Base-by-base conservation (phyloP, 2,797 vertebrate genomes). In the Aplochiton taeniatus region DNA sequence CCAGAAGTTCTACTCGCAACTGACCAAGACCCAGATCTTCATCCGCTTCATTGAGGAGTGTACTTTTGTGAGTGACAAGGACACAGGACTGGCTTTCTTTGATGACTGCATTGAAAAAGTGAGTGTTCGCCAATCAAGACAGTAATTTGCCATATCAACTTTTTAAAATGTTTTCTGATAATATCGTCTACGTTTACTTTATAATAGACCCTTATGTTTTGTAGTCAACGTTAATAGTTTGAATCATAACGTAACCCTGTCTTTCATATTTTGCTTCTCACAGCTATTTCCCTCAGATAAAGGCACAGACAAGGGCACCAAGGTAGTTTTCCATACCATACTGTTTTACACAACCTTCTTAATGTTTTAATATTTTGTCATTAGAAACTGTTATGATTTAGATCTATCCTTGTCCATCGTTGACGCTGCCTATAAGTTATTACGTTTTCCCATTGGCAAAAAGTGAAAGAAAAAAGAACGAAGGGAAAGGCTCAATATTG, bases 31-130 rank as follows among this genome's bases (percentile, higher is more conserved):
- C 0, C 98, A 99, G 88, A 96, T 98, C 78, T 99, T 99, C 86
- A 99, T 96, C 88, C 95, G 98, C 82, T 99, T 99, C 79, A 95
- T 99, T 50, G 98, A 99, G 91, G 98, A 99, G 82, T 98, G 97
- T 85, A 98, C 96, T 70, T 99, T 99, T 63, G 98, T 99, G 89
- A 99, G 96, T n/a, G 98, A 99, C 90, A 99, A 98, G 84, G 98
- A 99, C 89, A 98, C 98, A 0, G 94, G 98, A 67, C 86, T 99
- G 82, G 97, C 96, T 54, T 99, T 99, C 90, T 99, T 99, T 86
- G 98, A 99, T 72, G 97, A 99, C 85, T 99, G 98, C 73, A 94
- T 98, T 58, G 97, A 98, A 81, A 99, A 99, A 94, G 97, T 99
- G 87, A 94, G 81, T 69, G 17, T 53, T 4, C 0, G 0, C 31